Conservation (phyloP, 1,140 invertebrate genomes). For the Drosophila miranda region DNA sequence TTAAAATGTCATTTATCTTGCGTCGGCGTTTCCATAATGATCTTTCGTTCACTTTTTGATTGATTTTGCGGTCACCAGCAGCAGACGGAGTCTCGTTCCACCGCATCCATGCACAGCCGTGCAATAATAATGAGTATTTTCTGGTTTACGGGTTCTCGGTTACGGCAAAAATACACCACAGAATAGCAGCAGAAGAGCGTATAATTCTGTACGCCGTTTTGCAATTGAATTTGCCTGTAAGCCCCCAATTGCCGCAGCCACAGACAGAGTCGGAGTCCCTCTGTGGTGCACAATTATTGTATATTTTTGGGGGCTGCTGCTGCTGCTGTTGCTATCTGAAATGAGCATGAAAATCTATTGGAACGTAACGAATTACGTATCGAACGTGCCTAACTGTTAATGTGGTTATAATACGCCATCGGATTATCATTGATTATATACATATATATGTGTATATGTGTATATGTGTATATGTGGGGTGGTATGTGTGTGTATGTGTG, state of each 20-base stretch:
- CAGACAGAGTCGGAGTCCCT: background rate
- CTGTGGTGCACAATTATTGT: constrained; percentile 65
- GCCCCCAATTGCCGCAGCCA: background rate
- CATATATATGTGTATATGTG: constrained; percentile 54
- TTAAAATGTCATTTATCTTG: constrained; percentile 75
- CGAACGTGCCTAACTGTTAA: constrained; percentile 80
- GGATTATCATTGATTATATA: constrained; percentile 80
- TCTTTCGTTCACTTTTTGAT: constrained; percentile 53
- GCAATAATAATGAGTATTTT: constrained; percentile 72
- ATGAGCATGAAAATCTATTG: constrained; percentile 76
- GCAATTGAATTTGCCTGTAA: constrained; percentile 63
- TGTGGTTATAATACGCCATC: constrained; percentile 79
- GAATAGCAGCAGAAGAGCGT: too few species aligned
- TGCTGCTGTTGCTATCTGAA: constrained; percentile 56
- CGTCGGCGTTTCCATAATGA: constrained; percentile 57
- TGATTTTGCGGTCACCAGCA: constrained; percentile 66
- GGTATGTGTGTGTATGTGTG: constrained; percentile 17
- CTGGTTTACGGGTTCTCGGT: constrained; percentile 29
- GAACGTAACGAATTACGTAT: constrained; percentile 74
- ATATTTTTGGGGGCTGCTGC: too few species aligned
- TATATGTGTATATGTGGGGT: constrained; percentile 5
- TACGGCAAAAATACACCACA: background rate
- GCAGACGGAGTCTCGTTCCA: constrained; percentile 29
- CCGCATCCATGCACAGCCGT: constrained; percentile 42
- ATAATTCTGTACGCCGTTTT: background rate